Evolutionary conservation across 2,113 vertebrate genomes (phyloP).

Genomic region (Danionella cerebrum): DNA sequence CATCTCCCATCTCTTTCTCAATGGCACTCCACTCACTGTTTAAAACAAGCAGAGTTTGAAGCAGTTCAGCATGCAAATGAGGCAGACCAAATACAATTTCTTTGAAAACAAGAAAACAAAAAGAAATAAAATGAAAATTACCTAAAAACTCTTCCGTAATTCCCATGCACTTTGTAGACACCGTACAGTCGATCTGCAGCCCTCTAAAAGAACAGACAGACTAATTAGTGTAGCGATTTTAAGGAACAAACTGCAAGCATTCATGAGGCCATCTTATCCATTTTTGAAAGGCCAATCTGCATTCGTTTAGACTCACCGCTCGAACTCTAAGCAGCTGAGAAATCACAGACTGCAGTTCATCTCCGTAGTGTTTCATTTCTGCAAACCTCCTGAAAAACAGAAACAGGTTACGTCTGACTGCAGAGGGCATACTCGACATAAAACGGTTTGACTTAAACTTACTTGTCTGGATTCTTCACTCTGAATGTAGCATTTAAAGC

Average conservation of each 20-base stretch:
- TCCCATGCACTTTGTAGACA: constrained; percentile 94
- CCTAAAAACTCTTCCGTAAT: constrained; percentile 97
- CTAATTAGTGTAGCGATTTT: too few species aligned
- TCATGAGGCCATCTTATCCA: too few species aligned
- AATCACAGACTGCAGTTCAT: constrained; percentile 79
- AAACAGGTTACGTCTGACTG: not conserved
- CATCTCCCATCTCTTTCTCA: constrained; percentile 93
- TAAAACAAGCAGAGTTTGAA: constrained; percentile 13
- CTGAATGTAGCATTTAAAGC: constrained; percentile 94
- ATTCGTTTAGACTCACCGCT: constrained; percentile 69
- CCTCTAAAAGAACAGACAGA: constrained; percentile 62
- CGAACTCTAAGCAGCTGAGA: constrained; percentile 80
- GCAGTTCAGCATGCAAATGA: not conserved
- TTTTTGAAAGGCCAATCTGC: too few species aligned
- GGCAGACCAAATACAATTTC: not conserved
- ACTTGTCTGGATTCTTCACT: constrained; percentile 96
- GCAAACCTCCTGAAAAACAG: constrained; percentile 68
- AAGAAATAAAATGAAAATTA: too few species aligned
- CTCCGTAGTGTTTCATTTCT: constrained; percentile 79
- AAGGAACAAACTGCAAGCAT: too few species aligned
- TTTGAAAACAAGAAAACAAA: not conserved
- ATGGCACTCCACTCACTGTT: constrained; percentile 92
- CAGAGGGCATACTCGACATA: not conserved
- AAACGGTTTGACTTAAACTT: constrained; percentile 51
- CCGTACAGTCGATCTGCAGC: constrained; percentile 92